Conservation (phyloP, 2,113 vertebrate genomes). For the Heloderma charlesbogerti region DNA sequence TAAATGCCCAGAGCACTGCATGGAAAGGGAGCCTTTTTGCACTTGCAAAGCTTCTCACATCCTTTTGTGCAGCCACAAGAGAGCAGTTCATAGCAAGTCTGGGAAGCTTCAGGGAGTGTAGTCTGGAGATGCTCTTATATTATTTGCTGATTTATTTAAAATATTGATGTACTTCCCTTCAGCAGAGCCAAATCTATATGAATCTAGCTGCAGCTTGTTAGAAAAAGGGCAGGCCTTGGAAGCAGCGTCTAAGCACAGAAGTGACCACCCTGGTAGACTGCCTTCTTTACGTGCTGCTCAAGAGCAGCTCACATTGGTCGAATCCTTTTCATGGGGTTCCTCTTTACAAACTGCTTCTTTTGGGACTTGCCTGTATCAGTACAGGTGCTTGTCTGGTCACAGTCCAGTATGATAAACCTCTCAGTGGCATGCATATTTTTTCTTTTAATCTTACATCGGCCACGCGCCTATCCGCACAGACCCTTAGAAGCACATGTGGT, state of each 20-base stretch:
- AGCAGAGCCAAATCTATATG: too few relatives aligned
- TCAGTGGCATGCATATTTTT: not conserved
- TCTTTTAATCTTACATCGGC: not conserved
- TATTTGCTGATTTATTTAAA: too few relatives aligned
- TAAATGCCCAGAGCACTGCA: too few relatives aligned
- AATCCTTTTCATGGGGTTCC: not conserved
- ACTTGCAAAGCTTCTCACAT: too few relatives aligned
- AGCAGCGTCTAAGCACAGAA: not conserved
- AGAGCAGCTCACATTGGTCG: not conserved
- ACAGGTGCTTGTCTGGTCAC: not conserved
- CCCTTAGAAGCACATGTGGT: too few relatives aligned
- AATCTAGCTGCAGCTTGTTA: not conserved
- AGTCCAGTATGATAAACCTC: not conserved
- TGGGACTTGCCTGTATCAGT: too few relatives aligned
- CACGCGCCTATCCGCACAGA: not conserved
- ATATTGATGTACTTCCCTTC: too few relatives aligned
- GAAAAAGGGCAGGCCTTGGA: not conserved
- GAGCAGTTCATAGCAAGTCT: too few relatives aligned
- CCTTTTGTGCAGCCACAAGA: too few relatives aligned
- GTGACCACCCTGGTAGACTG: not conserved
- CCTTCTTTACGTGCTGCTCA: not conserved
- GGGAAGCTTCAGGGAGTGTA: too few relatives aligned
- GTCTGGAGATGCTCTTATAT: too few relatives aligned
- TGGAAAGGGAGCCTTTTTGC: too few relatives aligned
- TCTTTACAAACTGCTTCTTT: not conserved